Conservation (phyloP, 2,797 vertebrate species). For the Lepus oiostolus region DNA sequence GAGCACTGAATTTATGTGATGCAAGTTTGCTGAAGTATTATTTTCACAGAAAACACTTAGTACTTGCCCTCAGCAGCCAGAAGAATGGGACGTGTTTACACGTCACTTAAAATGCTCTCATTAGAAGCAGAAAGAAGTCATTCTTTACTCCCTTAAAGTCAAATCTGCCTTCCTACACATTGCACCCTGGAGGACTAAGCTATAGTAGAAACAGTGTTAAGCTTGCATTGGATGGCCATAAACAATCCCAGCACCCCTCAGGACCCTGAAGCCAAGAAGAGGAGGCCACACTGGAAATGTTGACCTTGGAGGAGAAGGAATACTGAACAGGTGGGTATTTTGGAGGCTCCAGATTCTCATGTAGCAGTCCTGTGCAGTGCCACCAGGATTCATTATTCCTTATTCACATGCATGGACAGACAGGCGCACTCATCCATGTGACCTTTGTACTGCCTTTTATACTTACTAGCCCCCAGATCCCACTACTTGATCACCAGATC, state of each 20-base stretch:
- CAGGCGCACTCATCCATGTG: conserved; percentile 94
- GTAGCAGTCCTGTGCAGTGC: conserved; percentile 95
- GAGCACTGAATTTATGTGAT: not conserved
- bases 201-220: too few relatives aligned
- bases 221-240: conserved; percentile 94
- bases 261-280: conserved; percentile 85
- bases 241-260: conserved; percentile 94
- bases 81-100: too few relatives aligned
- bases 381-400: not conserved
- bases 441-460: conserved; percentile 90
- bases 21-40: conserved; percentile 3
- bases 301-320: conserved; percentile 94
- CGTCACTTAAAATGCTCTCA: not conserved
- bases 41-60: not conserved
- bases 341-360: conserved; percentile 94
- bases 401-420: conserved; percentile 90
- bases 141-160: too few relatives aligned
- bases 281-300: conserved; percentile 92
- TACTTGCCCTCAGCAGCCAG: not conserved
- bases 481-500: conserved; percentile 96
- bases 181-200: too few relatives aligned
- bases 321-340: conserved; percentile 93
- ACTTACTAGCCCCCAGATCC: conserved; percentile 92
- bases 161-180: too few relatives aligned
- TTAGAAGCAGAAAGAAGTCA: not conserved